phyloP scores from a whole-genome alignment of 1,140 invertebrate genomes.

The Aphelinus atriplicis region DNA sequence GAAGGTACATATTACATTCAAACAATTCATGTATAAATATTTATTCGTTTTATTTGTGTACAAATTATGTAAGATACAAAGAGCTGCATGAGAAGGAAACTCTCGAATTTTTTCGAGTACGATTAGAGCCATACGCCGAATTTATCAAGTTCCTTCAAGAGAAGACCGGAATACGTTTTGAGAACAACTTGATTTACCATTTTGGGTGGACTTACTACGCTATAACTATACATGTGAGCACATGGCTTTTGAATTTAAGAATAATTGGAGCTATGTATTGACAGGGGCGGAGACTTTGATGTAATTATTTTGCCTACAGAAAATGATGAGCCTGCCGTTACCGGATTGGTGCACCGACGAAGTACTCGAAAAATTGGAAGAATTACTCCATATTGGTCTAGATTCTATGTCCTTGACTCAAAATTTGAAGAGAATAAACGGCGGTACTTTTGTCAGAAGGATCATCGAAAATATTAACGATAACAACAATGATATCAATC shows the following conservation, averaged over 20 bases:
- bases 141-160: neutral
- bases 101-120: no score
- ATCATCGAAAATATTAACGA: neutral
- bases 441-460: neutral
- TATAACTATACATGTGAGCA: neutral
- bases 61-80: no score
- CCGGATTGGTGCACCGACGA: neutral
- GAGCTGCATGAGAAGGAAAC: no score
- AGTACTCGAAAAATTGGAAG: neutral
- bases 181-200: neutral
- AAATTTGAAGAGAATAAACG: constrained; percentile 8
- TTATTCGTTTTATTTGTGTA: no score
- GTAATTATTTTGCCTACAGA: neutral
- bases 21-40: no score
- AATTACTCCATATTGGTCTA: neutral
- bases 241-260: neutral
- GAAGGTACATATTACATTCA: no score
- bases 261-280: neutral
- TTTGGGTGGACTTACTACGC: neutral
- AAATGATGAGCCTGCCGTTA: neutral
- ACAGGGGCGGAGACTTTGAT: no score
- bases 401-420: neutral
- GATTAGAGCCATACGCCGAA: no score
- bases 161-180: neutral
- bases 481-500: neutral